Evolutionary conservation across 2,888 invertebrate genomes (phyloP).

Genomic region (Eumacrocentrus americanus): DNA sequence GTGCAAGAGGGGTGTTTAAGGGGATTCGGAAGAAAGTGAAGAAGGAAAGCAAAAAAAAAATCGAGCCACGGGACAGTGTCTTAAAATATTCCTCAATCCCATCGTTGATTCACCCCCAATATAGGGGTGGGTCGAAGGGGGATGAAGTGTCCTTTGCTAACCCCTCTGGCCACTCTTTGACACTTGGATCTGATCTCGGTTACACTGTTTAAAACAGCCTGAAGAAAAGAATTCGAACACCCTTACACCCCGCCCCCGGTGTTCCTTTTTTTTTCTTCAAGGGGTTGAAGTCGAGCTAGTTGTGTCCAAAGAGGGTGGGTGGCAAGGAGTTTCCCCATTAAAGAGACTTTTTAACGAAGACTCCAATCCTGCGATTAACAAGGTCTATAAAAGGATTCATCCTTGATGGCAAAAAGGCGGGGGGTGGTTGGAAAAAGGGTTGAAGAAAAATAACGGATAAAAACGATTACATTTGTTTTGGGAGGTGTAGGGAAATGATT

Average conservation of each 20-base stretch:
- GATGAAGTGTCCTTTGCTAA: constrained; percentile 6
- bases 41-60: constrained; percentile 39
- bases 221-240: constrained; percentile 16
- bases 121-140: background rate
- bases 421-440: constrained; percentile 31
- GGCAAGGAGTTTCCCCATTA: constrained; percentile 36
- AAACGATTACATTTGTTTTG: constrained; percentile 4
- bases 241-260: constrained; percentile 18
- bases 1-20: too few species aligned
- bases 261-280: constrained; percentile 12
- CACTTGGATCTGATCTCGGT: constrained; percentile 22
- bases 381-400: constrained; percentile 51
- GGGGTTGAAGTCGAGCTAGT: constrained; percentile 14
- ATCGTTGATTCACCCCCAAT: constrained; percentile 19
- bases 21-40: constrained; percentile 28
- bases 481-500: constrained; percentile 42
- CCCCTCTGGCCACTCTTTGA: constrained; percentile 12
- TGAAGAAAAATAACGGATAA: constrained; percentile 23
- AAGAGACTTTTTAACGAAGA: constrained; percentile 38
- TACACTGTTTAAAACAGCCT: constrained; percentile 23
- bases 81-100: constrained; percentile 37
- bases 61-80: constrained; percentile 41
- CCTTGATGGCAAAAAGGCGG: constrained; percentile 36
- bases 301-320: background rate
- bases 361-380: constrained; percentile 47